Evolutionary conservation across 2,888 invertebrate genomes (phyloP).

Genomic region (Dinocampus coccinellae): DNA sequence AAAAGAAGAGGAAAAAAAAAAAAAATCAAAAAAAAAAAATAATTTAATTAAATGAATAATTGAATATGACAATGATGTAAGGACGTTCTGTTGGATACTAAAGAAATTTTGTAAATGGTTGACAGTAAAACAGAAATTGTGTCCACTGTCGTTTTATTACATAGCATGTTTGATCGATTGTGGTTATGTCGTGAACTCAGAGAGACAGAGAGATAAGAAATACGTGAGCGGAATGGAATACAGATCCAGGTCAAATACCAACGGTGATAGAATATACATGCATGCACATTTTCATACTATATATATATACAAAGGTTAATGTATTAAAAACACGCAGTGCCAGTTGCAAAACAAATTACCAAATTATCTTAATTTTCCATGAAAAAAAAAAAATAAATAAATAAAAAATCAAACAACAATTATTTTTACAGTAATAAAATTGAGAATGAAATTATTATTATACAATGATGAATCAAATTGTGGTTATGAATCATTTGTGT

Average conservation of each 20-base stretch:
- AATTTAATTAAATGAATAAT: not conserved
- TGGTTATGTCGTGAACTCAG: slow-evolving; percentile 41
- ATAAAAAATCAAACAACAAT: too few species aligned
- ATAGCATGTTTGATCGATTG: slow-evolving; percentile 48
- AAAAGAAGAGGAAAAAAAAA: too few species aligned
- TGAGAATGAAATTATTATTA: too few species aligned
- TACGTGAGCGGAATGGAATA: not conserved
- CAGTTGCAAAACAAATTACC: too few species aligned
- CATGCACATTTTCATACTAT: too few species aligned
- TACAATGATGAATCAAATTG: too few species aligned
- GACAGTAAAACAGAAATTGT: slow-evolving; percentile 40
- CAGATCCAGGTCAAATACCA: slow-evolving; percentile 43
- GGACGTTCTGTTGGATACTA: slow-evolving; percentile 37
- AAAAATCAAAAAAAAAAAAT: not conserved
- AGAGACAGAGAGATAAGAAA: not conserved
- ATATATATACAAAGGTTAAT: too few species aligned
- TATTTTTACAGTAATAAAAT: too few species aligned
- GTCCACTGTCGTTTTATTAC: slow-evolving; percentile 34
- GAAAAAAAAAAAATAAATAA: too few species aligned
- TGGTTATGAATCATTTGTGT: slow-evolving; percentile 12
- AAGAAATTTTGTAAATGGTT: slow-evolving; percentile 30
- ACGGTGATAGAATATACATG: not conserved
- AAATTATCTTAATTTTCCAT: not conserved
- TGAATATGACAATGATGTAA: slow-evolving; percentile 3
- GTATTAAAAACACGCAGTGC: too few species aligned